Evolutionary conservation across 2,888 invertebrate species (phyloP), one percentile per base, ranked within the genome.

Genomic region (Tubulanus polymorphus): DNA sequence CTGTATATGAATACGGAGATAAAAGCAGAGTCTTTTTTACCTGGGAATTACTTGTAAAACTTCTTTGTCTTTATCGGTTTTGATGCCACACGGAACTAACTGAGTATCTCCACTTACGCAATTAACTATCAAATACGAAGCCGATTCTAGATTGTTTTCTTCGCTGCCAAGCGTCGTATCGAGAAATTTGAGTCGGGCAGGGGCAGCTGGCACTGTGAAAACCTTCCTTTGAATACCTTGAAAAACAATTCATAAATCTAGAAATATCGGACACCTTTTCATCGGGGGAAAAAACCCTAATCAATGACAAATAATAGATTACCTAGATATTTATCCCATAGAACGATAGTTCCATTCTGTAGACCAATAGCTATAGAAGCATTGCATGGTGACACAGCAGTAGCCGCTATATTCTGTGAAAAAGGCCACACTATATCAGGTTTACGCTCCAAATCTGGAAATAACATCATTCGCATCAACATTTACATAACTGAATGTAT

Each of bases 261-360:
- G n/a, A n/a, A n/a, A n/a, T n/a, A n/a, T n/a, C n/a, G n/a, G n/a
- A n/a, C n/a, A n/a, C n/a, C n/a, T n/a, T n/a, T n/a, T n/a, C n/a
- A n/a, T n/a, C n/a, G n/a, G n/a, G n/a, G n/a, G n/a, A n/a, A n/a
- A n/a, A n/a, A n/a, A n/a, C n/a, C n/a, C n/a, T n/a, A n/a, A n/a
- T n/a, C n/a, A n/a, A n/a, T n/a, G n/a, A n/a, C n/a, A n/a, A n/a
- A n/a, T n/a, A n/a, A n/a, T n/a, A n/a, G n/a, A n/a, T 62, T 63
- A 76, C 76, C 75, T 54, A 74, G 60, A 54, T 72, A 66, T 55
- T 65, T 66, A 56, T 76, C 72, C 75, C 75, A 75, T 1, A 75
- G 37, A 2, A 71, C 59, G 25, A 74, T 56, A 45, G 64, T 72
- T 3, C 73, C 74, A 60, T 72, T 72, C 26, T 67, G 62, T 28